Conservation (phyloP, 1,140 invertebrate genomes). For the Sitobion miscanthi region DNA sequence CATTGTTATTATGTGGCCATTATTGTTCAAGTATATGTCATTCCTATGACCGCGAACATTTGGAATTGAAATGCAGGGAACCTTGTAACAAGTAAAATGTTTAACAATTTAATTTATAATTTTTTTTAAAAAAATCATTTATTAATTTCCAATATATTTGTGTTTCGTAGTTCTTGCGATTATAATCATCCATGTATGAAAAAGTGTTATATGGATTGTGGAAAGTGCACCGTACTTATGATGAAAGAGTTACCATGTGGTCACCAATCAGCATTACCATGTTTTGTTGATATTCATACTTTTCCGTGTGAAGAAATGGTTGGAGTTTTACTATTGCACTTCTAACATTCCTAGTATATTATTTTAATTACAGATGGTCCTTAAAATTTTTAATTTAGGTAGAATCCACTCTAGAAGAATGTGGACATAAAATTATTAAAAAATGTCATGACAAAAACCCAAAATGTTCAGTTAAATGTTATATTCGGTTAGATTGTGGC, state of each 20-base stretch:
- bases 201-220: slow-evolving; percentile 64
- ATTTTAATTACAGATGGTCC: not conserved
- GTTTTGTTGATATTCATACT: slow-evolving; percentile 62
- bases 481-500: slow-evolving; percentile 58
- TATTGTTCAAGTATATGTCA: slow-evolving; percentile 67
- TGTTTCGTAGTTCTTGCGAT: slow-evolving; percentile 62
- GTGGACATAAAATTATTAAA: slow-evolving; percentile 63
- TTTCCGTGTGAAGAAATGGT: slow-evolving; percentile 62
- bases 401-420: slow-evolving; percentile 60
- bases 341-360: not conserved
- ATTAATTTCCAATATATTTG: not conserved
- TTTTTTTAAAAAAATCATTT: not conserved
- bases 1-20: slow-evolving; percentile 66
- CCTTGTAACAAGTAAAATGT: slow-evolving; percentile 61
- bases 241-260: slow-evolving; percentile 64
- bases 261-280: slow-evolving; percentile 63
- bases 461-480: slow-evolving; percentile 48
- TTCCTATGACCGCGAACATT: slow-evolving; percentile 64
- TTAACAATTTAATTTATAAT: not conserved
- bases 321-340: slow-evolving; percentile 40
- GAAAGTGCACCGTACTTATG: slow-evolving; percentile 63
- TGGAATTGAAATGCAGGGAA: slow-evolving; percentile 62
- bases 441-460: slow-evolving; percentile 55
- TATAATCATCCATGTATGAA: slow-evolving; percentile 64
- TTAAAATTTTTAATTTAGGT: slow-evolving; percentile 3